Evolutionary conservation across 2,888 invertebrate genomes (phyloP), one percentile per base, ranked within the genome.

Genomic region (Xestoiulus laeticollis): DNA sequence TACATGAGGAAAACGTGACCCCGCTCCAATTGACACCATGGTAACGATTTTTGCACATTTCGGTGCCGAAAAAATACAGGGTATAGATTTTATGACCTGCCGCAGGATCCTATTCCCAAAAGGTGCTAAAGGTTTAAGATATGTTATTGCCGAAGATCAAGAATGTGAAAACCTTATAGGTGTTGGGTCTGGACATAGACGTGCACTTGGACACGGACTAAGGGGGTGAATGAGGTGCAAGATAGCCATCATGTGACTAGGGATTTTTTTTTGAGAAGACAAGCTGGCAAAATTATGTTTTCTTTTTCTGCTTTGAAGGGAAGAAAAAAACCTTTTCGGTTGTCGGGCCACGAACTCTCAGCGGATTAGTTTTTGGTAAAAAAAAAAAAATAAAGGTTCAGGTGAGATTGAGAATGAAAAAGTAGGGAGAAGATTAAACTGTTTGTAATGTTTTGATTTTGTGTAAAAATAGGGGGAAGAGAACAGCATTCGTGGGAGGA

Each of bases 391-490:
- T 16, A 4, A 19, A 26, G 12, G 26, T 68, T 68, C 68, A 68
- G 68, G 68, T 68, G 68, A 68, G 68, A 68, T 68, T 68, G 68
- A 68, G 68, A 68, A 68, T 68, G 68, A 26, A 26, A 68, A 68
- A 68, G 68, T 68, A 68, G 68, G 68, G 68, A 68, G 68, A 68
- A 68, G 68, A 68, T 68, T 68, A 68, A 68, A 68, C 68, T 68
- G 68, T 68, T 68, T 68, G 68, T 68, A 68, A 68, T 68, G 68
- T 68, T 68, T 68, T 68, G 68, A 68, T 68, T 68, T 68, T 68
- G 68, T 68, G 26, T 68, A 26, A 68, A 68, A 68, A 68, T 68
- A 68, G 68, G 68, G 68, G 68, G 68, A 68, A 68, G 68, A 68
- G 68, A 68, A 68, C 26, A n/a, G 68, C 26, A 68, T 68, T 68